phyloP scores from a whole-genome alignment of 2,113 vertebrate species.

The Bubo blakistoni region DNA sequence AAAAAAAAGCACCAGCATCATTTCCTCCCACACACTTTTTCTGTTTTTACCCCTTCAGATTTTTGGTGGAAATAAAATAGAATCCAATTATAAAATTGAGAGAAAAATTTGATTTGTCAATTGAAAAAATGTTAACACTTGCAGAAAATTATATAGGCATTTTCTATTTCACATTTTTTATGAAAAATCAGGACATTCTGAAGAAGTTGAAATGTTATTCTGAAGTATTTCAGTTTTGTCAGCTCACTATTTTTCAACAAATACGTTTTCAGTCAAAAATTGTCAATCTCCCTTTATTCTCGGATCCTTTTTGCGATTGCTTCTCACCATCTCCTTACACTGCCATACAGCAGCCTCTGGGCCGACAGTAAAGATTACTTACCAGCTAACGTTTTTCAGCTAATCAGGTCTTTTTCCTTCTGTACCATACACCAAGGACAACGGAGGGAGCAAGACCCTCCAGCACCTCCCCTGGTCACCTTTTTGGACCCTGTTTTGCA shows the following conservation, averaged over 20 bases:
- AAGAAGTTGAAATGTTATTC: constrained; percentile 48
- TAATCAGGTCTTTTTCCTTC: not conserved
- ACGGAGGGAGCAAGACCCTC: not conserved
- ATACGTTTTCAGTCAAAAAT: constrained; percentile 7
- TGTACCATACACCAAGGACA: not conserved
- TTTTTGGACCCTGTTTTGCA: not conserved
- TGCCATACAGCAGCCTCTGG: not conserved
- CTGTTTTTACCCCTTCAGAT: constrained; percentile 44
- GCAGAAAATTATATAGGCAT: constrained; percentile 48
- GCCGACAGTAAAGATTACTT: not conserved
- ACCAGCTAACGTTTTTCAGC: not conserved
- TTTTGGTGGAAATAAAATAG: constrained; percentile 50
- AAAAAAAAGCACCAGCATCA: not conserved
- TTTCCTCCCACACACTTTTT: constrained; percentile 49
- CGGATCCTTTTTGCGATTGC: not conserved
- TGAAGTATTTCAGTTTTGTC: constrained; percentile 57
- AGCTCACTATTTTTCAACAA: constrained; percentile 59
- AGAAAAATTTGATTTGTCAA: constrained; percentile 45
- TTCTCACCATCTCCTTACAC: not conserved
- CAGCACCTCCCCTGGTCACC: not conserved
- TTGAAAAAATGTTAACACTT: constrained; percentile 45
- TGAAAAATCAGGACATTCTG: constrained; percentile 24
- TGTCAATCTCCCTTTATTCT: constrained; percentile 36
- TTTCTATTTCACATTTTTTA: constrained; percentile 17
- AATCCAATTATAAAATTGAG: constrained; percentile 49